Base-by-base conservation (phyloP, 2,888 invertebrate genomes). In the Seira musarum region DNA sequence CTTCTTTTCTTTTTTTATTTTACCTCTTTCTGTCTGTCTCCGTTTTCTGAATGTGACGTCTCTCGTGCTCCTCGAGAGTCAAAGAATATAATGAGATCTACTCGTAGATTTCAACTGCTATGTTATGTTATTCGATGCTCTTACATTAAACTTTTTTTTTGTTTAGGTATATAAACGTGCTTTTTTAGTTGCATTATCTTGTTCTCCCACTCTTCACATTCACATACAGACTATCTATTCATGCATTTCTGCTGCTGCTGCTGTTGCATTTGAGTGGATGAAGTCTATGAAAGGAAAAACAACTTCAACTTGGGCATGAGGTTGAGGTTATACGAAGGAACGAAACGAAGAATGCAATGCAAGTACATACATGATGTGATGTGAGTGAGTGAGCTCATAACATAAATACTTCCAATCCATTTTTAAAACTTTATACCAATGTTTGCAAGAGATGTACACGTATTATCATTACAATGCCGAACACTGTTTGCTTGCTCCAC, bases 1-100 rank as follows among this genome's bases (percentile, higher is more conserved):
- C 64, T 65, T 24, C 69, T 76, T 57, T 70, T 68, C 64, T 70
- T 76, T 70, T 63, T 64, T 65, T 76, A 69, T 70, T 76, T 76
- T 70, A 70, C 70, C 70, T 76, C 76, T 68, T 76, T 70, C 76
- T 69, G 75, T 64, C 76, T 76, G 76, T 76, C 76, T 76, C 69
- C 24, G 63, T 75, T 76, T 61, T 19, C 35, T 10, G 68, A 40
- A 40, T 40, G 40, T 40, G 40, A 40, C 40, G 40, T 40, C 40
- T 40, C 40, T 40, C 40, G 40, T 40, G 40, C 40, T 40, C 6
- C 40, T 40, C 40, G 40, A 40, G 40, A 40, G 40, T 40, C 40
- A 40, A 40, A 13, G 40, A 40, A 5, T 68, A 3, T 70, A 10
- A 19, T 63, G 63, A 22, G 8, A 67, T 67, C 13, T 65, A 57